Base-by-base conservation (phyloP, 2,797 vertebrate genomes). In the Onychomys arenicola region DNA sequence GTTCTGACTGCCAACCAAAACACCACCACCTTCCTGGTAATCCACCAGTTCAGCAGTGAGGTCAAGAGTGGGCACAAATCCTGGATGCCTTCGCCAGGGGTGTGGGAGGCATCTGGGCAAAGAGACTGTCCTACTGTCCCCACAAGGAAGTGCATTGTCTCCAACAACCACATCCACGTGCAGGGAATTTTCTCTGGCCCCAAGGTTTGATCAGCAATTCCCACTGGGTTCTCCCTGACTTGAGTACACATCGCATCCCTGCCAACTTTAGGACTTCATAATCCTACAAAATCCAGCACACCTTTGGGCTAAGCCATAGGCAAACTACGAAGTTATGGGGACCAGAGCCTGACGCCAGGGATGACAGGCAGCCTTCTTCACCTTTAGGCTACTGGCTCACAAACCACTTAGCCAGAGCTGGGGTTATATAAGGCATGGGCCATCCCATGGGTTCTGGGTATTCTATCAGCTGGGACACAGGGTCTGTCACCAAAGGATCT, bases 241-340 rank as follows among this genome's bases (percentile, higher is more conserved):
- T 95, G 29, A 49, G 81, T 11, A 1, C 10, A 81, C 37, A 81
- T 81, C 57, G 69, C 0, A 4, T 13, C 43, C 71, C 52, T 95
- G 90, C 46, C 65, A 78, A 73, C 10, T 4, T 52, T 9, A 77
- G 73, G 67, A 69, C 55, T 85, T 52, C 80, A 2, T 77, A 73
- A 84, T 96, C 89, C 57, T 89, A 89, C 75, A 81, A 86, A 91
- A 85, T 80, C 49, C 55, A 69, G 7, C 43, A 89, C 7, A 9
- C 82, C 81, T 78, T 40, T 52, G 21, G 14, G 77, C 16, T 55
- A 65, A 85, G 61, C 40, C 77, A 37, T 57, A 80, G 57, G 37
- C 6, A 71, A 69, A 59, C 9, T 21, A 63, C 17, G 40, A 40
- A 75, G 67, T 80, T 67, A 73, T 3, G 2, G 43, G 63, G 46